Base-by-base conservation (phyloP, 2,888 invertebrate species). In the Andrena camellia region DNA sequence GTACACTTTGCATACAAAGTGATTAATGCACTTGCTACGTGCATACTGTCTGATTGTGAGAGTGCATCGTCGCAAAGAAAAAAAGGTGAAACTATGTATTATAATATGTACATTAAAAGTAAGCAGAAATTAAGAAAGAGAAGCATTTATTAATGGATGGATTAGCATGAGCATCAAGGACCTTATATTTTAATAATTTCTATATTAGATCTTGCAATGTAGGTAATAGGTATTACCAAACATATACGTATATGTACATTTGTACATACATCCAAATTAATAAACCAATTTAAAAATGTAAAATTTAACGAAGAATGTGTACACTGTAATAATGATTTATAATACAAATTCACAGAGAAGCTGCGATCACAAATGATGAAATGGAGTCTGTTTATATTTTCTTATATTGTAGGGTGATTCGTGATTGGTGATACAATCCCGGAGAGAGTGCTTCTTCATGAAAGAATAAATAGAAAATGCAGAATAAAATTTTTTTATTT, bases 1-100 rank as follows among this genome's bases (percentile, higher is more conserved):
- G 20, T 20, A 33, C 26, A 23, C n/a, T 35, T 62, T 33, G 33
- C 26, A 67, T 66, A 68, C 48, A 66, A 48, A 63, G 2, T 69
- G 52, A 54, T 48, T 86, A 86, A 88, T 87, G 85, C 79, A 79
- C 81, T 77, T 80, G 81, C 80, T 80, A 74, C 81, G 84, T 81
- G 86, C 80, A 83, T 69, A 81, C 84, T 88, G 85, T 86, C 87
- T 81, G 2, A 26, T 26, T 26, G 26, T 26, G 82, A 81, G 48
- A 85, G 60, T 84, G 84, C 83, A 85, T 85, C 84, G 78, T 62
- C 69, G 63, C 54, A 50, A 50, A 79, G 84, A 85, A 89, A 83
- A 83, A 82, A 72, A 85, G 76, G 68, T 62, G 70, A 72, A 85
- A 71, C 70, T 29, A 6, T 42, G 42, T 42, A 17, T 42, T 42